phyloP scores from a whole-genome alignment of 2,888 invertebrate species.

The Elegia similella region DNA sequence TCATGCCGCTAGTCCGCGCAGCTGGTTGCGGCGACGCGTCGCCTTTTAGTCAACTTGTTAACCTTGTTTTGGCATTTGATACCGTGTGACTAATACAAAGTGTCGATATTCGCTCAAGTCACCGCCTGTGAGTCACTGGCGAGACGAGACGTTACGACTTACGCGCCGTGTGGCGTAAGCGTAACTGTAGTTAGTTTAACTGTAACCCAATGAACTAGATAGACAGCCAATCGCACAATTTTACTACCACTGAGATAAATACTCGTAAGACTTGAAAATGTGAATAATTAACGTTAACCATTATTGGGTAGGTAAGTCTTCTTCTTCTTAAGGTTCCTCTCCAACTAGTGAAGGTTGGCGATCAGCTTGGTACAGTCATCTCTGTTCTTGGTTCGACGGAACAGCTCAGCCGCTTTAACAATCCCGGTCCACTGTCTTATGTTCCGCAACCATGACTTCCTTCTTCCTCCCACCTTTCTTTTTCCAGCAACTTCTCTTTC shows the following conservation, averaged over 20 bases:
- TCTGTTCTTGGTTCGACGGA: no score
- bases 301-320: no score
- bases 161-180: conserved; percentile 19
- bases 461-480: no score
- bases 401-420: no score
- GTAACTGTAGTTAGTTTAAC: conserved; percentile 38
- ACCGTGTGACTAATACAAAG: background rate
- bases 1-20: background rate
- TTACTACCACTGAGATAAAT: background rate
- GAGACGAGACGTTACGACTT: conserved; percentile 17
- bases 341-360: no score
- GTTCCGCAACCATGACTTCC: no score
- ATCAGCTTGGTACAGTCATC: no score
- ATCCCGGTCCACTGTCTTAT: no score
- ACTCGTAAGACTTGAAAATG: background rate
- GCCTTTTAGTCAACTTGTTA: background rate
- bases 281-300: no score
- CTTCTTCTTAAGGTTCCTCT: no score
- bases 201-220: conserved; percentile 48
- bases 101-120: background rate
- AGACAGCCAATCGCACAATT: conserved; percentile 23
- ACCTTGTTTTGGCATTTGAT: background rate
- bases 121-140: conserved; percentile 4
- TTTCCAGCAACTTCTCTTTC: no score
- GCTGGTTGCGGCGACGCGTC: conserved; percentile 3